phyloP scores from a whole-genome alignment of 2,888 invertebrate genomes.

The Drosophila algonquin region DNA sequence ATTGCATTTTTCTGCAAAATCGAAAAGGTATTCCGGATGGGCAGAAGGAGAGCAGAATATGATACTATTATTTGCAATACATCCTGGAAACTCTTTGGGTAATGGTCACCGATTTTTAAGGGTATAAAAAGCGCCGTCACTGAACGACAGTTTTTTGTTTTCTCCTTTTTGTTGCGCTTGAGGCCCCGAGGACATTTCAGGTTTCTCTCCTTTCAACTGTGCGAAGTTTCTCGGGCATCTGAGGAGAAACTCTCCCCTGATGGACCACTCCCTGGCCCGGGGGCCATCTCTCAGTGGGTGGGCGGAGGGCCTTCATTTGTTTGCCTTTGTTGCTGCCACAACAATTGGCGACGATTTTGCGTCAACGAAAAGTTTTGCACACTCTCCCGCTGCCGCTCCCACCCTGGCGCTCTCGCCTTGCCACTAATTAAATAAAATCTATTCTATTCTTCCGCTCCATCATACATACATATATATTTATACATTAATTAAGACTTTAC shows the following conservation, averaged over 20 bases:
- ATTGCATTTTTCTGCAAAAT: no score
- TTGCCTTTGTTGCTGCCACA: conserved; percentile 63
- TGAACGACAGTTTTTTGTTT: conserved; percentile 44
- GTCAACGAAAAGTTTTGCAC: conserved; percentile 67
- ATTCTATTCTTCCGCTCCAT: conserved; percentile 56
- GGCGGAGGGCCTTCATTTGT: conserved; percentile 31
- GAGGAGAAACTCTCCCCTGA: conserved; percentile 27
- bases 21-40: no score
- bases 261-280: conserved; percentile 49
- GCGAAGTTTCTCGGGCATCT: conserved; percentile 36
- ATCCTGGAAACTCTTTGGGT: no score
- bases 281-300: conserved; percentile 64
- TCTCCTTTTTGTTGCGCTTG: conserved; percentile 11
- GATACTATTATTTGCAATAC: no score
- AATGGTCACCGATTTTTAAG: not conserved
- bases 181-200: conserved; percentile 41
- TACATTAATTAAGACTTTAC: conserved; percentile 76
- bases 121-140: not conserved
- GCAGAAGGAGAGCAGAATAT: no score
- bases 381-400: not conserved
- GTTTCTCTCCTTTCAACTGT: conserved; percentile 32
- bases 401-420: conserved; percentile 25
- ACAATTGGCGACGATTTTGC: conserved; percentile 71
- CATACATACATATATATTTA: conserved; percentile 60
- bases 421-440: conserved; percentile 77